Base-by-base conservation (phyloP, 2,113 vertebrate genomes). In the Trochalopteron elliotii region DNA sequence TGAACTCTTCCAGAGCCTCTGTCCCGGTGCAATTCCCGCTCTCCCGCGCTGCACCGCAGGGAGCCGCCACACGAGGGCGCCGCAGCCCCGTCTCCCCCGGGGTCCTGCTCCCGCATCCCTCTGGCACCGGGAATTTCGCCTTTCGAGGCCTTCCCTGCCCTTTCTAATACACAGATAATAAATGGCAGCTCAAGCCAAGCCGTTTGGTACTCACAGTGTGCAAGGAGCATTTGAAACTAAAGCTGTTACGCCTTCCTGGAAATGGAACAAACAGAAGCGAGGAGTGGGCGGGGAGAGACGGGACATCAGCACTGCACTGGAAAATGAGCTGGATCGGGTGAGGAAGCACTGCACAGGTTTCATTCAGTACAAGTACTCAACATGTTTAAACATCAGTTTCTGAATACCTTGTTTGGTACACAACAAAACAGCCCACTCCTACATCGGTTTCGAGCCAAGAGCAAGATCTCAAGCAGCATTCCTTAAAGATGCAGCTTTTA, bases 161-260 rank as follows among this genome's bases (percentile, higher is more conserved):
- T 31, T 27, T 2, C 1, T 2, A 2, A 25, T 0, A 11, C 11
- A 63, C 68, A 4, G 23, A 9, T 1, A 14, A 31, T 3, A 30
- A 7, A 15, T 7, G 16, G 55, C 39, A 47, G 30, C 50, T 76
- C 74, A 10, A 37, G 63, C 15, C 33, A 31, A 59, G 35, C 13
- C 24, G 2, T 15, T 11, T 2, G 39, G 35, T 49, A 37, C 50
- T 23, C 70, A 10, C 12, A 7, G 14, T 1, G n/a, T 12, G 70
- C 25, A 24, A 30, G 27, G 11, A 53, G 27, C 24, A 22, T 11
- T 55, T 59, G 49, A 50, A 88, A 40, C 23, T 4, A 8, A 40
- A 72, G 33, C 39, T 42, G 25, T 8, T 1, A 3, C 11, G 18
- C 22, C 28, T 39, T 27, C 57, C 57, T 18, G 22, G 39, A n/a